Evolutionary conservation across 2,797 vertebrate genomes (phyloP), one percentile per base, ranked within the genome.

Genomic region (Rachycentron canadum): DNA sequence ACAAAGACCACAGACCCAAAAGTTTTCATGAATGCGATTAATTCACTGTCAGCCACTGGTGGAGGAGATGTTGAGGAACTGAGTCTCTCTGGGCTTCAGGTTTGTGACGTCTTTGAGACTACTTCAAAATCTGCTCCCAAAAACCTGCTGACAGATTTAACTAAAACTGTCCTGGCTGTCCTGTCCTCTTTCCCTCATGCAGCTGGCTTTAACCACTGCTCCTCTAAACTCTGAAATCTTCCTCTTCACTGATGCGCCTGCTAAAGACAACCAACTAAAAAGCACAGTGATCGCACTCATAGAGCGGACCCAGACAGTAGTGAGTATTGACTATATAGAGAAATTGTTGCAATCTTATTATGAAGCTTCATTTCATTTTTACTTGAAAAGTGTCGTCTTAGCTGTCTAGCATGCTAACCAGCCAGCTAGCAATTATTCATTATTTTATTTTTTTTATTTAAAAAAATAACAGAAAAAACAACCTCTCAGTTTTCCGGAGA

Each of bases 171-270:
- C 2, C 2, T 26, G n/a, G 5, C 4, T 63, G 1, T 67, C 69
- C 6, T 12, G 3, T 4, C 1, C 4, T 3, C 32, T 55, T 4
- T 56, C 23, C 12, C 6, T 40, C 21, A 23, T 28, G 7, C 11
- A 94, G 94, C 21, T 92, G 81, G 93, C 92, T 40, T 75, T 94
- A 64, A 79, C 66, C 0, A 19, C 7, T 0, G 87, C 89, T 7
- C 93, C 93, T 1, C 43, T 10, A 0, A 83, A 68, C 16, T 94
- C 94, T 6, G 89, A 94, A 60, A 92, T 95, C 70, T 95, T 93
- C 60, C 52, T 95, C 63, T 94, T 95, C 78, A 95, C 93, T 0
- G 92, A 95, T 26, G 90, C 93, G 1, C 1, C 81, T 0, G 86
- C 92, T 16, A 94, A 94, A 88, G 92, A 94, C 52, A 26, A 0